phyloP scores from a whole-genome alignment of 1,140 invertebrate species.

The Drosophila sucinea region DNA sequence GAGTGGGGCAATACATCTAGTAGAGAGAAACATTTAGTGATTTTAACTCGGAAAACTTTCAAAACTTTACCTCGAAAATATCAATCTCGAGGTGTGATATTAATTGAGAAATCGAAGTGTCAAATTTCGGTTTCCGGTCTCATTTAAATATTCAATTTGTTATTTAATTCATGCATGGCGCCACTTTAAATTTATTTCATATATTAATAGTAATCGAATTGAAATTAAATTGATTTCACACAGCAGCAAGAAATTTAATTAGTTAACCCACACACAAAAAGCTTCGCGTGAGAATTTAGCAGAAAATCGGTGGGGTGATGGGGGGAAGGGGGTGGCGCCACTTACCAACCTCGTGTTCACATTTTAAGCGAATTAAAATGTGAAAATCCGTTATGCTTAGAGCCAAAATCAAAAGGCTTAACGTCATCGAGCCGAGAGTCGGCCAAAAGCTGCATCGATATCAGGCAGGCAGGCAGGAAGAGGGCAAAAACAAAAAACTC shows the following conservation, averaged over 20 bases:
- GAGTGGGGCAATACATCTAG: neutral
- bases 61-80: no score
- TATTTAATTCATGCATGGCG: neutral
- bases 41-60: no score
- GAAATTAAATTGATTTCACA: slow-evolving; percentile 9
- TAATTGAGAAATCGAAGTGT: neutral
- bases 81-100: neutral
- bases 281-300: neutral
- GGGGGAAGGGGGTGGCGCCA: no score
- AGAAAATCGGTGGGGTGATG: neutral
- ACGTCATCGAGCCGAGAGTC: slow-evolving; percentile 26
- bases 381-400: slow-evolving; percentile 53
- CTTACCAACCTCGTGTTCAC: slow-evolving; percentile 34
- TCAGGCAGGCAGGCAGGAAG: neutral
- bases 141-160: neutral
- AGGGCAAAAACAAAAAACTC: neutral
- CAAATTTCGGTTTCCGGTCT: neutral
- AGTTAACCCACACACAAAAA: neutral
- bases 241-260: slow-evolving; percentile 1
- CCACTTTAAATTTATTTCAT: neutral
- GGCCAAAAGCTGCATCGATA: slow-evolving; percentile 43
- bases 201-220: slow-evolving; percentile 1
- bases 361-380: slow-evolving; percentile 63
- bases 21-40: no score
- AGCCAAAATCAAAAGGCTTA: slow-evolving; percentile 61